Evolutionary conservation across 1,140 invertebrate species (phyloP).

Genomic region (Marisa cornuarietis): DNA sequence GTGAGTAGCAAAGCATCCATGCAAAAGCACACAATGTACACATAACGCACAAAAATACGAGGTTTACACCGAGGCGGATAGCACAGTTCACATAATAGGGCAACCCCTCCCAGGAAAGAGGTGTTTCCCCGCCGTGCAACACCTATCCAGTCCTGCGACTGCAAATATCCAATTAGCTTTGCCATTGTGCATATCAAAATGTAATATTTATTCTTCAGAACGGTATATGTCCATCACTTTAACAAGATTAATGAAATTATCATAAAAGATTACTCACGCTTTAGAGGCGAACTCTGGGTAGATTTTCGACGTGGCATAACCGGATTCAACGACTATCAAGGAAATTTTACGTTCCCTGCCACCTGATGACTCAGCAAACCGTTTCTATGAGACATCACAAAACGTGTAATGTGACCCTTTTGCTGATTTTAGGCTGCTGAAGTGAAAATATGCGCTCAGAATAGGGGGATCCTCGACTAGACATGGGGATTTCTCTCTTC

Average conservation of each 20-base stretch:
- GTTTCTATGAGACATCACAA: neutral
- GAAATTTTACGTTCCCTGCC: constrained; percentile 4
- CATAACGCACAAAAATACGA: neutral
- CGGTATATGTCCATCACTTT: neutral
- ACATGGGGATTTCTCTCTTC: constrained; percentile 25
- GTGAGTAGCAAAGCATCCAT: no score
- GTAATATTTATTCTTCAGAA: neutral
- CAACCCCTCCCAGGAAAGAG: constrained; percentile 17
- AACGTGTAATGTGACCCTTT: neutral
- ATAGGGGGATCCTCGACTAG: constrained; percentile 22
- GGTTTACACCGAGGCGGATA: neutral
- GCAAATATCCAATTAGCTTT: neutral
- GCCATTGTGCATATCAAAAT: neutral
- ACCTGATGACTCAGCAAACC: neutral
- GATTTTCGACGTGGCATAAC: constrained; percentile 45
- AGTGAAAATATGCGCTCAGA: neutral
- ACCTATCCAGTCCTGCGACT: neutral
- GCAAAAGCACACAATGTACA: neutral
- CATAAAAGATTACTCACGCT: constrained; percentile 35
- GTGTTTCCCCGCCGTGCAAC: constrained; percentile 31
- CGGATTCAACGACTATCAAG: constrained; percentile 22
- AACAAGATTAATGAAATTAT: constrained; percentile 20
- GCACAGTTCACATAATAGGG: constrained; percentile 24
- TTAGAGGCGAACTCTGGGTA: constrained; percentile 29
- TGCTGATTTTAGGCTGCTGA: neutral